phyloP scores from a whole-genome alignment of 1,140 invertebrate species.

The Bombus impatiens region DNA sequence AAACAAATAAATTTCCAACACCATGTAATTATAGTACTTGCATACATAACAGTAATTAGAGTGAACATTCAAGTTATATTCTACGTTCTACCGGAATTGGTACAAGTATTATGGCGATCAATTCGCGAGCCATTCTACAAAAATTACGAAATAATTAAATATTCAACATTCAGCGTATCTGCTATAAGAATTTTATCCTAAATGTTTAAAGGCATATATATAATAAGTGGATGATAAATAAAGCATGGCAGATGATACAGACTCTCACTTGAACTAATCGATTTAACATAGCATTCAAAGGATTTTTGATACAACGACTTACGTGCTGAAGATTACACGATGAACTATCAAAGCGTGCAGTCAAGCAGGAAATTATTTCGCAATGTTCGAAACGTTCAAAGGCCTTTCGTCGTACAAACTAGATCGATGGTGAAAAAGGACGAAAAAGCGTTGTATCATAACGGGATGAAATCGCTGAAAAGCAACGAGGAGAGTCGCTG shows the following conservation, averaged over 20 bases:
- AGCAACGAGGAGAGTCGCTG: no score
- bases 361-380: slow-evolving; percentile 35
- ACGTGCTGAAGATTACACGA: slow-evolving; percentile 28
- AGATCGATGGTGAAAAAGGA: background rate
- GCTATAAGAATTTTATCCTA: background rate
- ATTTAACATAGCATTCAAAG: background rate
- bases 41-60: no score
- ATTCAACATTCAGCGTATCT: background rate
- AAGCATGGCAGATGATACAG: background rate
- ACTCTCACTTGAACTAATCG: background rate
- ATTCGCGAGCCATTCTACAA: background rate
- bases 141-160: background rate
- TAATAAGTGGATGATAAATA: background rate
- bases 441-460: background rate
- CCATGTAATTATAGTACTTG: background rate
- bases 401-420: background rate
- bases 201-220: background rate
- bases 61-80: background rate
- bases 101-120: background rate
- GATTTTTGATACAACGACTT: slow-evolving; percentile 17
- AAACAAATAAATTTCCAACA: background rate
- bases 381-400: slow-evolving; percentile 38
- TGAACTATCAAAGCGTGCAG: slow-evolving; percentile 32
- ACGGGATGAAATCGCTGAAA: background rate
- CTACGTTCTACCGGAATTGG: no score